Conservation (phyloP, 2,113 vertebrate species). For the Microtus pennsylvanicus region DNA sequence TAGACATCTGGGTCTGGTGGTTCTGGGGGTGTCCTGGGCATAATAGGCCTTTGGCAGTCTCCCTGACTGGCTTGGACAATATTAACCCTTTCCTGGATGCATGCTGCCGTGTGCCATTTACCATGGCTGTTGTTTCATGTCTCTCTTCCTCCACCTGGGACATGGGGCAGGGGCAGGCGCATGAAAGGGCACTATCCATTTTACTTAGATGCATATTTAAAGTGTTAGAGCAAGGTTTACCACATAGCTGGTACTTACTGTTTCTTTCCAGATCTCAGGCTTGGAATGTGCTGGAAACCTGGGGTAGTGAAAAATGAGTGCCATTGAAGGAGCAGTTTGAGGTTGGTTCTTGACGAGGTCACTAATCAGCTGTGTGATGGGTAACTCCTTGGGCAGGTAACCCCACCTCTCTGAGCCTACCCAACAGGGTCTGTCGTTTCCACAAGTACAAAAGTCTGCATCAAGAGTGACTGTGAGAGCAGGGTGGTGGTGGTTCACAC, state of each 20-base stretch:
- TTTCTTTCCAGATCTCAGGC: neutral
- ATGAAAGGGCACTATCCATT: neutral
- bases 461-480: neutral
- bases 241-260: neutral
- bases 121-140: neutral
- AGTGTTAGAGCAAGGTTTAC: neutral
- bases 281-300: neutral
- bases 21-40: neutral
- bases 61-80: neutral
- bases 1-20: neutral
- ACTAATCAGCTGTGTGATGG: constrained; percentile 20
- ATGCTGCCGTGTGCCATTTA: neutral
- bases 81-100: neutral
- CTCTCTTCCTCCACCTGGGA: neutral
- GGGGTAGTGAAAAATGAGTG: neutral
- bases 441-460: neutral
- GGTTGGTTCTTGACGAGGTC: neutral
- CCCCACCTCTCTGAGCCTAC: constrained; percentile 11
- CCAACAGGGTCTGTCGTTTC: neutral
- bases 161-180: neutral
- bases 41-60: neutral
- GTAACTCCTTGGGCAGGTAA: neutral
- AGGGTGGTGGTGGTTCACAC: no score
- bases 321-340: neutral
- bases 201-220: neutral